Conservation (phyloP, 2,113 vertebrate genomes). For the Onychostruthus taczanowskii region DNA sequence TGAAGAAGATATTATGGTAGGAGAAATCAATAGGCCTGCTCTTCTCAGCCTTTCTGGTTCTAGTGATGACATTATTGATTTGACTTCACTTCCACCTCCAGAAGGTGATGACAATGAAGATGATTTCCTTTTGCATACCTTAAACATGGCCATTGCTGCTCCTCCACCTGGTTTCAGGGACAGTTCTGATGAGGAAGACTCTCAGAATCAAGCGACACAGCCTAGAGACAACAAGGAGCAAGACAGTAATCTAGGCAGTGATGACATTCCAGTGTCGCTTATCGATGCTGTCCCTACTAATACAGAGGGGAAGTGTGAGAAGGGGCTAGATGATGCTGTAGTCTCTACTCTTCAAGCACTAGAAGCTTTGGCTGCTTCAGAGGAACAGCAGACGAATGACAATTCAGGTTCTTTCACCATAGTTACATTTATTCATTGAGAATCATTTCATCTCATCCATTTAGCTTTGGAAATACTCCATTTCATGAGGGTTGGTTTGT, state of each 20-base stretch:
- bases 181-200: conserved; percentile 96
- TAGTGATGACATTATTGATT: conserved; percentile 97
- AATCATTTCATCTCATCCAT: conserved; percentile 78
- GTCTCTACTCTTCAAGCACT: conserved; percentile 92
- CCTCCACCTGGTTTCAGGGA: conserved; percentile 97
- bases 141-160: conserved; percentile 97
- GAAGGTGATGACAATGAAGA: conserved; percentile 93
- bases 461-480: conserved; percentile 77
- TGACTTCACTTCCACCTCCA: conserved; percentile 94
- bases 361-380: conserved; percentile 91
- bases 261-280: conserved; percentile 95
- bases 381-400: conserved; percentile 93
- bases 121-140: conserved; percentile 91
- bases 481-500: conserved; percentile 60
- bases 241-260: conserved; percentile 63
- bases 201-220: conserved; percentile 78
- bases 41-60: conserved; percentile 92
- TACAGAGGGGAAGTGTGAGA: conserved; percentile 79
- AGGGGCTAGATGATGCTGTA: conserved; percentile 84
- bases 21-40: conserved; percentile 85
- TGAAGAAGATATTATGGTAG: conserved; percentile 90
- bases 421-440: conserved; percentile 97
- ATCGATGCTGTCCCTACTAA: conserved; percentile 92
- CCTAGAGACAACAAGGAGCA: conserved; percentile 72
- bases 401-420: conserved; percentile 99